Base-by-base conservation (phyloP, 1,140 invertebrate species). In the Cataglyphis hispanica region DNA sequence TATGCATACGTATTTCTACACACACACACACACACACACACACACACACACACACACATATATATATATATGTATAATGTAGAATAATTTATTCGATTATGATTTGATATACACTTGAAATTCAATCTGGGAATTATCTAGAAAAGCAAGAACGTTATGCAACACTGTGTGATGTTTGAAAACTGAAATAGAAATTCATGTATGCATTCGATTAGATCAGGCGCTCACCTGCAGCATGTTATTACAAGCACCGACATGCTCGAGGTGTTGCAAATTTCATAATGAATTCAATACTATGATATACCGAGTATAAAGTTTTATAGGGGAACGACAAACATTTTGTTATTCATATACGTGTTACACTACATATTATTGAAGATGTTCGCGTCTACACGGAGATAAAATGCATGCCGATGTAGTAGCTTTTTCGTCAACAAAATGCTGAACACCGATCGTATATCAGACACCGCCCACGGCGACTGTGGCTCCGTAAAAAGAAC, bases 371-470 rank as follows among this genome's bases (percentile, higher is more conserved):
- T 78, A 69, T 88, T 74, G 72, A 75, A 53, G 80, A 77, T 88
- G 61, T 78, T 81, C 37, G 83, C 84, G 56, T 80, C n/a, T 34
- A 43, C 19, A 19, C 46, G 46, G 53, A 72, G 56, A 86, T 84
- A 89, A 88, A 89, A 89, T 88, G 74, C 43, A 61, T 80, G 81
- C 74, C 87, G 60, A 75, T 76, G 81, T 85, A 85, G 89, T 89
- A 90, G 89, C 89, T 87, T 91, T 91, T 91, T 91, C 89, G 87
- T 91, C 87, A 90, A 90, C 89, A 89, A 89, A 91, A 91, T 85
- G 86, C 70, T 87, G 77, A 91, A 89, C 78, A 88, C 84, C 87
- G 80, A 89, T 87, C 90, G 84, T 91, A 90, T 89, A 91, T 91
- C 86, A 87, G 88, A 89, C 85, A 87, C 86, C 83, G 86, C 84